Percentiles rank a stretch among this genome's conserved stretches.
Conservation (phyloP, 2,113 vertebrate genomes). For the Brachyhypopomus occidentalis region DNA sequence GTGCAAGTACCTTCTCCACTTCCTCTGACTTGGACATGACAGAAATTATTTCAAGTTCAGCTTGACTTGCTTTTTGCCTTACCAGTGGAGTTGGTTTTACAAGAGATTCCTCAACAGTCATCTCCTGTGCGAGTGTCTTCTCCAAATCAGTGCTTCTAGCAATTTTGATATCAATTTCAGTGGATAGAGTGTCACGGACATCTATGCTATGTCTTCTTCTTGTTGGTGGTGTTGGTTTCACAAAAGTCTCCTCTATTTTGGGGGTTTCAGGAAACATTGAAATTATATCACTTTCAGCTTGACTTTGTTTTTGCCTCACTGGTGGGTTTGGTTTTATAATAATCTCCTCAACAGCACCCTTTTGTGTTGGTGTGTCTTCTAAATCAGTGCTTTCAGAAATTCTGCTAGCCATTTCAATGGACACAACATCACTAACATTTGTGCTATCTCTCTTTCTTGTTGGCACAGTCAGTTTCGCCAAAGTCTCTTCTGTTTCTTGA, state of each 20-base stretch:
- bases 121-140: neutral
- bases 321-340: slow-evolving; percentile 26
- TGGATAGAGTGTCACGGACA: neutral
- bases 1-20: neutral
- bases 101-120: neutral
- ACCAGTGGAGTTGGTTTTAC: neutral
- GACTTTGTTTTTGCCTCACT: neutral
- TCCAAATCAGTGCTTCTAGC: neutral
- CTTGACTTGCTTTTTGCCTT: slow-evolving; percentile 12
- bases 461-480: slow-evolving; percentile 28
- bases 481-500: slow-evolving; percentile 11
- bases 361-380: too few relatives aligned
- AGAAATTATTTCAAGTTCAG: neutral
- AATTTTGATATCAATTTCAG: neutral
- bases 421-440: neutral
- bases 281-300: neutral
- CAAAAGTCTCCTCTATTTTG: neutral
- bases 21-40: too few relatives aligned
- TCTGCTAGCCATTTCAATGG: neutral
- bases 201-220: slow-evolving; percentile 9
- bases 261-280: neutral
- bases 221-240: slow-evolving; percentile 32
- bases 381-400: neutral
- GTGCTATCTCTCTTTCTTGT: slow-evolving; percentile 22
- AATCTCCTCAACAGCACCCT: neutral